Base-by-base conservation (phyloP, 2,888 invertebrate species). In the Cepaea hortensis region DNA sequence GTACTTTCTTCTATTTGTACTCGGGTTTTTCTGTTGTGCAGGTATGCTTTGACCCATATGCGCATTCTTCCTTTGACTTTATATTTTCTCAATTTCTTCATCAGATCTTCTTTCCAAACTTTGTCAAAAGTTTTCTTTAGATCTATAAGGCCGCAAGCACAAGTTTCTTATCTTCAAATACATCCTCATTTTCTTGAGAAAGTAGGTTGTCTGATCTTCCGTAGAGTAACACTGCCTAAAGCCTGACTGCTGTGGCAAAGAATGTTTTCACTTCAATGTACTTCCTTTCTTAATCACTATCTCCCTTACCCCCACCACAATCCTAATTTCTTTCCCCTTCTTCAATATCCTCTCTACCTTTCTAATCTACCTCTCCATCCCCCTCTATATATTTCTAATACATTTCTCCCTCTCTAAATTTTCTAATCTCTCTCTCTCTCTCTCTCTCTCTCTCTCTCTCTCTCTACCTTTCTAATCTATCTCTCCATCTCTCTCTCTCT, bases 391-490 rank as follows among this genome's bases (percentile, higher is more conserved):
- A 68, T 79, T 18, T 79, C 70, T 79, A 68, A 48, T 68, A 70
- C 72, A 23, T 80, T 70, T 85, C 80, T 80, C 72, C 72, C 85
- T 80, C 61, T 80, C 80, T 70, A 61, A 18, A 50, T 84, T 72
- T n/a, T 35, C 35, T 35, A 35, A 35, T 35, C 35, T 35, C 0
- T 35, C 35, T 35, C 35, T 35, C 68, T 55, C 0, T 35, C 35
- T 35, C 35, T 35, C 35, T 35, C 35, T 35, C 62, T 75, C 75
- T 73, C 76, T 75, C 11, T 84, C 84, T 61, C 84, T 61, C 84
- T 75, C 75, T 75, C 62, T 61, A 20, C 76, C 61, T 75, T 35
- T 35, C 35, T 35, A 35, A 35, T 35, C 35, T 35, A 35, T 35
- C 35, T 35, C 35, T 35, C 35, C 35, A 35, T 35, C 35, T 35